These are phyloP conservation scores for Phragmatobia fuliginosa DNA, from an alignment of 2,888 invertebrate genomes.

Conservation along the genomic window DNA sequence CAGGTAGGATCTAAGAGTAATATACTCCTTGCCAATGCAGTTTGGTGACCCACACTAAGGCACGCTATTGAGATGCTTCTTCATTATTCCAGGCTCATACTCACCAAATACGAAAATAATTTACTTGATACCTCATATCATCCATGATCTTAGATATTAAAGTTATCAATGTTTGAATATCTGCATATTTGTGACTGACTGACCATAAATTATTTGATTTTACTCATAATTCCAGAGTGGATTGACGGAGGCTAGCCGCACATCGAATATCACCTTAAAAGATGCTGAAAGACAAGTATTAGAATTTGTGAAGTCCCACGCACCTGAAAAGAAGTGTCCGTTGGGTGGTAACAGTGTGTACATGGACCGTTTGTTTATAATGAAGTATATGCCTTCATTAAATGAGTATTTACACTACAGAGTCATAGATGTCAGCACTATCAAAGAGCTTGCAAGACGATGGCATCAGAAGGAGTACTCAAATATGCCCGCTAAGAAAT, in stretches of 20 bases:
- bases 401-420: slow-evolving; percentile 95
- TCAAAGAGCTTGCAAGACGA: slow-evolving; percentile 93
- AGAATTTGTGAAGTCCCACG: slow-evolving; percentile 89
- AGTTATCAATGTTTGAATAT: no score
- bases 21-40: no score
- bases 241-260: slow-evolving; percentile 90
- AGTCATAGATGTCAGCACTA: slow-evolving; percentile 95
- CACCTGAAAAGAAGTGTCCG: slow-evolving; percentile 88
- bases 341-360: slow-evolving; percentile 96
- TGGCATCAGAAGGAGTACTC: slow-evolving; percentile 90
- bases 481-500: slow-evolving; percentile 87
- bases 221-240: slow-evolving; percentile 89
- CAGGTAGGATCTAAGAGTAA: no score
- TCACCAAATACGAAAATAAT: no score
- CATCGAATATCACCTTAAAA: slow-evolving; percentile 88
- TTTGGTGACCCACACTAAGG: no score
- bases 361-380: slow-evolving; percentile 94
- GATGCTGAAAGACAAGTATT: slow-evolving; percentile 91
- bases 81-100: no score
- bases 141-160: no score
- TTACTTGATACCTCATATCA: no score
- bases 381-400: slow-evolving; percentile 93
- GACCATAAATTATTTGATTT: no score
- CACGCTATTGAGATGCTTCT: no score
- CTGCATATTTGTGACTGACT: no score